Conservation (phyloP, 2,888 invertebrate genomes). For the Nomada goodeniana region DNA sequence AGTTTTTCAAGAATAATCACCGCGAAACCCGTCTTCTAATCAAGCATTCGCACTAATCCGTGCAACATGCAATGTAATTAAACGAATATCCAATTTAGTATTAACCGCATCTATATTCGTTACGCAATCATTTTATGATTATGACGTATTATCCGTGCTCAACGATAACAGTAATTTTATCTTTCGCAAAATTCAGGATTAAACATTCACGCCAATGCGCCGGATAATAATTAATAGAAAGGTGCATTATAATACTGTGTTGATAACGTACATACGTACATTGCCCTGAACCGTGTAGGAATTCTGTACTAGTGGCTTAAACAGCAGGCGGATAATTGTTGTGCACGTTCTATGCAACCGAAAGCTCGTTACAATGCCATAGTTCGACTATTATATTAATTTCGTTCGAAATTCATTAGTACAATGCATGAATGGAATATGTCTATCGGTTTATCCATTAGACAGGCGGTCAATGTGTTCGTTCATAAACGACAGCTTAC, state of each 20-base stretch:
- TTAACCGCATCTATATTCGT: no score
- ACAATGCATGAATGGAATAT: not conserved
- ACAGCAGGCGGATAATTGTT: slow-evolving; percentile 20
- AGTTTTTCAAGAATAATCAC: no score
- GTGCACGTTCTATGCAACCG: not conserved
- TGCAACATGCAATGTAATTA: no score
- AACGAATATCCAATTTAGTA: no score
- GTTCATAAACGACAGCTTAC: no score
- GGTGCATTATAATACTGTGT: not conserved
- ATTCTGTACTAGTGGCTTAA: slow-evolving; percentile 1
- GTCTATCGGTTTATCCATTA: not conserved
- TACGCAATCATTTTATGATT: no score
- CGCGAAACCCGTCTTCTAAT: no score
- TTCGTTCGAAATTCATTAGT: slow-evolving; percentile 15
- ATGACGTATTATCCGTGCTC: no score
- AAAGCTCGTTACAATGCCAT: slow-evolving; percentile 3
- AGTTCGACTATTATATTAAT: not conserved
- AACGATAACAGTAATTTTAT: no score
- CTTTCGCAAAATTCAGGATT: not conserved
- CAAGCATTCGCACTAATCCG: no score
- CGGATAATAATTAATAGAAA: slow-evolving; percentile 5
- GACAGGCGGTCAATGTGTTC: not conserved
- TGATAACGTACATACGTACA: not conserved
- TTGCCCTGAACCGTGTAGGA: slow-evolving; percentile 15
- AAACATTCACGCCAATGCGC: not conserved